Percentiles rank a stretch among this genome's conserved stretches.
Conservation (phyloP, 2,113 vertebrate genomes). For the Hylia prasina region DNA sequence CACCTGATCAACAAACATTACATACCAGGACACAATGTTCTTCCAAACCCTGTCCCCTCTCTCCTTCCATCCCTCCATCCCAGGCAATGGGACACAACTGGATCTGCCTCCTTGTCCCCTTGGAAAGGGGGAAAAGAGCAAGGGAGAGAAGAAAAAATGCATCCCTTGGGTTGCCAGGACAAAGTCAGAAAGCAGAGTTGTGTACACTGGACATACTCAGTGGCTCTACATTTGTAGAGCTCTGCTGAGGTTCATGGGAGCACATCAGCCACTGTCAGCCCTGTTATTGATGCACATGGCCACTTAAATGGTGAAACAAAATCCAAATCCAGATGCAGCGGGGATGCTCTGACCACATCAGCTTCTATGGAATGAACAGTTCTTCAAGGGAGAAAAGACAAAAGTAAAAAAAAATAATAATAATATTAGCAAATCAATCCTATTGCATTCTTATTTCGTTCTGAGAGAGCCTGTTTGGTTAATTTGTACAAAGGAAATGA, state of each 20-base stretch:
- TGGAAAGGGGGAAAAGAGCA: neutral
- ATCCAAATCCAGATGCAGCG: neutral
- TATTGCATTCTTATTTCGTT: neutral
- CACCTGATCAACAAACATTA: fast-evolving
- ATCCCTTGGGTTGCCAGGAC: neutral
- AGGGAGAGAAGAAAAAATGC: neutral
- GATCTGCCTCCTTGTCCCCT: neutral
- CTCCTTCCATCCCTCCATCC: neutral
- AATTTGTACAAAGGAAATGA: neutral
- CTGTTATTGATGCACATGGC: neutral
- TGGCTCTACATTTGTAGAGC: neutral
- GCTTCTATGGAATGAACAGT: neutral
- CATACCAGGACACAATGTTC: neutral
- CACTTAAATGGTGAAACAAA: neutral
- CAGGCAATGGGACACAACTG: neutral
- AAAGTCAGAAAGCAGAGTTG: neutral
- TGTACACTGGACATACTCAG: neutral
- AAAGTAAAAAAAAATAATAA: neutral
- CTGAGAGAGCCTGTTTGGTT: neutral
- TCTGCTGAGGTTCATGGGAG: neutral
- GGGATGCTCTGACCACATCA: neutral
- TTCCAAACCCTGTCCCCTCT: neutral
- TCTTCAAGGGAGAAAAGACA: neutral
- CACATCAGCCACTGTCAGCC: neutral
- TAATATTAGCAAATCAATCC: neutral